phyloP scores from a whole-genome alignment of 2,888 invertebrate genomes.

The Trilocha varians region DNA sequence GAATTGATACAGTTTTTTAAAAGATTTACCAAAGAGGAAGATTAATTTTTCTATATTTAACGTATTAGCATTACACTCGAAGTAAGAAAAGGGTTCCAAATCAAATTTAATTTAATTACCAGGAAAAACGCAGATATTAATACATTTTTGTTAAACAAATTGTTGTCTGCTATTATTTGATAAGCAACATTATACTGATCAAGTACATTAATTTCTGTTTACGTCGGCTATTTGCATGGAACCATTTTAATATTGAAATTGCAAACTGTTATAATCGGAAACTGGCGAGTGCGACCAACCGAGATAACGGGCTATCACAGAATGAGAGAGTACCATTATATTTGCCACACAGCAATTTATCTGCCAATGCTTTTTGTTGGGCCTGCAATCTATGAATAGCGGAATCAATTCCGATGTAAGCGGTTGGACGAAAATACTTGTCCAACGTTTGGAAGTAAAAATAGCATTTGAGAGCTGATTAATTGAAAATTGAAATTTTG shows the following conservation, averaged over 20 bases:
- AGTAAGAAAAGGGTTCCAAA: too few relatives aligned
- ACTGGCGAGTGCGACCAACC: slow-evolving; percentile 25
- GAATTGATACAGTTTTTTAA: too few relatives aligned
- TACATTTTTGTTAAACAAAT: neutral
- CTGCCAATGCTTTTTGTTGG: slow-evolving; percentile 39
- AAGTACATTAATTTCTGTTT: neutral
- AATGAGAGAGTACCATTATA: slow-evolving; percentile 43
- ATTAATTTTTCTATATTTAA: too few relatives aligned
- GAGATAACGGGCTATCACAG: slow-evolving; percentile 36
- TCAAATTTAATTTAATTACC: too few relatives aligned
- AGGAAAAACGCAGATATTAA: too few relatives aligned
- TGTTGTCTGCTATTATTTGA: neutral
- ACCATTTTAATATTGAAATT: slow-evolving; percentile 11
- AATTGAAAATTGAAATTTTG: too few relatives aligned
- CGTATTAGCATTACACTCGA: too few relatives aligned
- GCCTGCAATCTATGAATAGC: slow-evolving; percentile 45
- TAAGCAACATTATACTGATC: too few relatives aligned
- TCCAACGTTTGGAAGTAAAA: too few relatives aligned
- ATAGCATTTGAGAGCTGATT: too few relatives aligned
- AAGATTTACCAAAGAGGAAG: too few relatives aligned
- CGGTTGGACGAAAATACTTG: too few relatives aligned
- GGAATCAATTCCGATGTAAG: slow-evolving; percentile 32
- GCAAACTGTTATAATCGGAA: slow-evolving; percentile 30
- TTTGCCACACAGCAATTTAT: slow-evolving; percentile 44
- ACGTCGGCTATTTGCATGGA: neutral